Percentiles rank a stretch among this genome's conserved stretches.
Evolutionary conservation across 1,140 invertebrate species (phyloP).

Genomic region (Cydia amplana): DNA sequence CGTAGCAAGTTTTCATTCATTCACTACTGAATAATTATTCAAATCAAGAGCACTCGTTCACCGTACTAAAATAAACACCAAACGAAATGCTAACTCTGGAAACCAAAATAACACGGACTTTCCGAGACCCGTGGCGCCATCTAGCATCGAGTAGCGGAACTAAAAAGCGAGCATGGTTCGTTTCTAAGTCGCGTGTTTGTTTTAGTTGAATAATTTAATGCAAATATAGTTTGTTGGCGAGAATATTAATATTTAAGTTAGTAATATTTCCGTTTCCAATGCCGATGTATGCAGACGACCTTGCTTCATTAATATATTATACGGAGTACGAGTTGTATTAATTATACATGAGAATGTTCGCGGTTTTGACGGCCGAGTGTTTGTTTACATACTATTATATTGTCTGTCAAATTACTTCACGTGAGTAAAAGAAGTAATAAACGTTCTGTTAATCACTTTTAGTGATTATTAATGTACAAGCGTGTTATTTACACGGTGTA

Average conservation of each 20-base stretch:
- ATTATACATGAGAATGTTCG: conserved; percentile 72
- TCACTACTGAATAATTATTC: conserved; percentile 29
- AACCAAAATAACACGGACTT: not conserved
- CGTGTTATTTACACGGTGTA: no score
- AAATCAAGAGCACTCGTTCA: conserved; percentile 28
- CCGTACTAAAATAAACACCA: conserved; percentile 29
- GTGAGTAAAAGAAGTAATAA: not conserved
- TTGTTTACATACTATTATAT: conserved; percentile 35
- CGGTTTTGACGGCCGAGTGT: conserved; percentile 51
- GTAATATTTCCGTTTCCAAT: conserved; percentile 27
- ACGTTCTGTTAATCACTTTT: not conserved
- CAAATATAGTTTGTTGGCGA: not conserved
- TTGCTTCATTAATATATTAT: conserved; percentile 67
- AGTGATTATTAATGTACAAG: not conserved
- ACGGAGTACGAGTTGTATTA: conserved; percentile 50
- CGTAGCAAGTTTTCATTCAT: conserved; percentile 27
- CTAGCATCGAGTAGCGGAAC: conserved; percentile 64
- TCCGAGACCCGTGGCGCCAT: conserved; percentile 54
- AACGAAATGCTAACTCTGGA: not conserved
- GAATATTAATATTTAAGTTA: conserved; percentile 31
- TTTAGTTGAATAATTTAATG: conserved; percentile 31
- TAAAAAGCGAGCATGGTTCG: conserved; percentile 32
- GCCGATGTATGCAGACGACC: conserved; percentile 67
- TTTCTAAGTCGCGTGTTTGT: conserved; percentile 12
- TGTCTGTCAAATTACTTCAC: not conserved